A percentile compares a stretch with the other conserved stretches of the same genome.
These are phyloP conservation scores for Neria commutata DNA, from an alignment of 2,888 invertebrate genomes.

Conservation along the genomic window DNA sequence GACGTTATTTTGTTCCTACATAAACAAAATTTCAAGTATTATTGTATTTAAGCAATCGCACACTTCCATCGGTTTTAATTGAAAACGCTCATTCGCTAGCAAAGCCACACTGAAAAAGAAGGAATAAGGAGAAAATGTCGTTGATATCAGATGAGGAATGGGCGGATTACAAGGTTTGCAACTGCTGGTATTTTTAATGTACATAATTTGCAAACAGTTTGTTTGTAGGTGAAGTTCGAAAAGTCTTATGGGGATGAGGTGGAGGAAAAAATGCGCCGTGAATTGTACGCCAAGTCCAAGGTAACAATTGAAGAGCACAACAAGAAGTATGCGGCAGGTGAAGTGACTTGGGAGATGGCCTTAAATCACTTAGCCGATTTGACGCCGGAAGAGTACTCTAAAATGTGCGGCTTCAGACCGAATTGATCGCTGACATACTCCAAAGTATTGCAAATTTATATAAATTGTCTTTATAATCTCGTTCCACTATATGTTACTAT, in stretches of 20 bases:
- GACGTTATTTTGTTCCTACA: too few species aligned
- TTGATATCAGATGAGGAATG: background rate
- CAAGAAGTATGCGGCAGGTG: background rate
- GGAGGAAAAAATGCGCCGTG: background rate
- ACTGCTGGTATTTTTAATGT: background rate
- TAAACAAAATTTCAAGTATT: too few species aligned
- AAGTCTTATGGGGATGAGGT: background rate
- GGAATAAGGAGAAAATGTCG: background rate
- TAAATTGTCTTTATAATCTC: too few species aligned
- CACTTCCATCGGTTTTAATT: too few species aligned
- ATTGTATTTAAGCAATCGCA: too few species aligned
- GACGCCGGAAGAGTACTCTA: background rate
- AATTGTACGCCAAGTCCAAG: background rate
- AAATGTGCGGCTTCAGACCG: too few species aligned
- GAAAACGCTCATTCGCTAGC: too few species aligned
- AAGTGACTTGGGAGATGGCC: background rate
- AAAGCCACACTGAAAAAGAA: too few species aligned
- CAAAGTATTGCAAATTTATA: too few species aligned
- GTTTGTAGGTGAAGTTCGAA: background rate
- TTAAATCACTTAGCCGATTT: background rate
- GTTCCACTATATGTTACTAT: too few species aligned
- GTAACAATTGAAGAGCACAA: background rate
- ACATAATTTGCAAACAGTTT: background rate
- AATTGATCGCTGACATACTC: too few species aligned
- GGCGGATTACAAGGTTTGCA: background rate